Evolutionary conservation across 2,113 vertebrate species (phyloP).

Genomic region (Dryoscopus gambensis): DNA sequence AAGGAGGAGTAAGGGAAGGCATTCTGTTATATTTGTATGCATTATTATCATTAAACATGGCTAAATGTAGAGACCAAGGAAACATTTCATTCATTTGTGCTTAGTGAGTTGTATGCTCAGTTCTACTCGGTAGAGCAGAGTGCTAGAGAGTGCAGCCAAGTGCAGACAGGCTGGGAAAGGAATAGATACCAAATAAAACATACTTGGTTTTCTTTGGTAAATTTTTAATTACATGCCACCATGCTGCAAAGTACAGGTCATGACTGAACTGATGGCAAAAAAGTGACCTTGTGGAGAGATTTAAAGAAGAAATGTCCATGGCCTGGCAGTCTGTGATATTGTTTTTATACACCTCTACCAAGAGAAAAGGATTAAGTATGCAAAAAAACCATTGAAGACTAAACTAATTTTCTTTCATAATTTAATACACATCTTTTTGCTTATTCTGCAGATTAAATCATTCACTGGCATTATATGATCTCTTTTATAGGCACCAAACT

Average conservation of each 20-base stretch:
- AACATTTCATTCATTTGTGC: not conserved
- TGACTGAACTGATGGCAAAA: not conserved
- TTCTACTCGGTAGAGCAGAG: not conserved
- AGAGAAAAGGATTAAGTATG: not conserved
- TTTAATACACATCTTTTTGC: not conserved
- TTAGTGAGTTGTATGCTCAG: not conserved
- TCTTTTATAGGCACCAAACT: slow-evolving; percentile 74
- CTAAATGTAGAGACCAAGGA: not conserved
- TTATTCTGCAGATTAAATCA: not conserved
- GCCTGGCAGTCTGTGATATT: not conserved
- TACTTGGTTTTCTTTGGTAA: not conserved
- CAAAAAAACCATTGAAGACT: not conserved
- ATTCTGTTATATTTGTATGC: not conserved
- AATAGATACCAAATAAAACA: not conserved
- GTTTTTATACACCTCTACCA: not conserved
- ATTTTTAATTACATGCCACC: not conserved
- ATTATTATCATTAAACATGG: not conserved
- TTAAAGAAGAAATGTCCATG: not conserved
- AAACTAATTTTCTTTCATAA: not conserved
- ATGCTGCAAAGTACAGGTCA: not conserved
- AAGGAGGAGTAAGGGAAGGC: not conserved
- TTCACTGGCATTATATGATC: slow-evolving; percentile 70
- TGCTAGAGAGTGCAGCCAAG: not conserved
- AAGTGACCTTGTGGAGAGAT: not conserved
- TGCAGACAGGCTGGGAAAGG: not conserved